Evolutionary conservation across 1,140 invertebrate species (phyloP).

Genomic region (Apocrypta bakeri): DNA sequence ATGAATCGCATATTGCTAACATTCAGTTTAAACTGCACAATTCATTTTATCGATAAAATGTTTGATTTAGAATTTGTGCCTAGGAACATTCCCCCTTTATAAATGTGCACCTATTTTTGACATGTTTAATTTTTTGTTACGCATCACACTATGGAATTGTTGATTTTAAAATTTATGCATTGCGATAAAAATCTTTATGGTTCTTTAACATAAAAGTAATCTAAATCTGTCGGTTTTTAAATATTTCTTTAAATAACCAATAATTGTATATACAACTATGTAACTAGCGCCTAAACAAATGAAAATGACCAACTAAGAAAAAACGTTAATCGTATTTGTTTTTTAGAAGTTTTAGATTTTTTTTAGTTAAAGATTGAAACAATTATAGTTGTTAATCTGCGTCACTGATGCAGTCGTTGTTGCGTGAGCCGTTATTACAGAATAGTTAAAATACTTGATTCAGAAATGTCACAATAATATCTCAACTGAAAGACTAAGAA

Average conservation of each 20-base stretch:
- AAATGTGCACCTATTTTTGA: constrained; percentile 40
- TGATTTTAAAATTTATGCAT: constrained; percentile 39
- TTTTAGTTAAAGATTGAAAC: constrained; percentile 44
- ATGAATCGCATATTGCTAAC: constrained; percentile 24
- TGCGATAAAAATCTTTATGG: constrained; percentile 43
- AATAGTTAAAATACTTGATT: constrained; percentile 38
- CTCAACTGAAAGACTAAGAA: constrained; percentile 46
- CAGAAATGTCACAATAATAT: constrained; percentile 45
- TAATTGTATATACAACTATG: constrained; percentile 43
- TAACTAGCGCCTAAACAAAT: constrained; percentile 39
- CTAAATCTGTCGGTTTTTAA: constrained; percentile 37
- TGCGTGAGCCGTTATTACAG: constrained; percentile 32
- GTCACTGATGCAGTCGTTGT: constrained; percentile 47
- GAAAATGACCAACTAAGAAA: constrained; percentile 44
- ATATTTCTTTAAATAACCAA: constrained; percentile 43
- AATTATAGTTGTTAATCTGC: constrained; percentile 50
- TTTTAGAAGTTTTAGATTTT: constrained; percentile 47
- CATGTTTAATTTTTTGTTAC: constrained; percentile 30
- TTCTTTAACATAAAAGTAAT: constrained; percentile 48
- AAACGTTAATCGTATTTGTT: constrained; percentile 41
- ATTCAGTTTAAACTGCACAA: constrained; percentile 41
- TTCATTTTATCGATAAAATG: constrained; percentile 24
- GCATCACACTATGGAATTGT: constrained; percentile 12
- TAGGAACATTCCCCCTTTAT: constrained; percentile 45
- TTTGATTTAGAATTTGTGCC: constrained; percentile 35